Percentiles rank a stretch among this genome's conserved stretches.
phyloP scores from a whole-genome alignment of 1,140 invertebrate genomes.

The Euborellia annulipes region DNA sequence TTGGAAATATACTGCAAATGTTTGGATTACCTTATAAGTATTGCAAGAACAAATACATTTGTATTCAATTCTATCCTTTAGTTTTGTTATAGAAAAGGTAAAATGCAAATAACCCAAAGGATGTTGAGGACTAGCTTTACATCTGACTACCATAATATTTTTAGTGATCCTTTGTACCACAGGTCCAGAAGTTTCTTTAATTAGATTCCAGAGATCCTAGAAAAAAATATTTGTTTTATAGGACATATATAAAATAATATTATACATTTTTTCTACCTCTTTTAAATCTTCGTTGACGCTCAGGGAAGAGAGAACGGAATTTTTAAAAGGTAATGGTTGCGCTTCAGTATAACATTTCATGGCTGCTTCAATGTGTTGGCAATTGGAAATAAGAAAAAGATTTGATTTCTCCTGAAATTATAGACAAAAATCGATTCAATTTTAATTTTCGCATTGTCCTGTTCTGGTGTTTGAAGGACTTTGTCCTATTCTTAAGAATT shows the following conservation, averaged over 20 bases:
- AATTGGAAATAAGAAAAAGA: slow-evolving; percentile 26
- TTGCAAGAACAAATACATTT: slow-evolving; percentile 48
- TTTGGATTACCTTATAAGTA: slow-evolving; percentile 33
- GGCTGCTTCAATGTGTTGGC: slow-evolving; percentile 53
- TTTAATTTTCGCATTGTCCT: too few relatives aligned
- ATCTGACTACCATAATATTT: slow-evolving; percentile 62
- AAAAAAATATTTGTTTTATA: background rate
- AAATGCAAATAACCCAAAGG: slow-evolving; percentile 62
- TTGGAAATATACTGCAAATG: background rate
- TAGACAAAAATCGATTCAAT: too few relatives aligned
- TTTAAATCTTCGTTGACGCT: slow-evolving; percentile 47
- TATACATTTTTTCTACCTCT: slow-evolving; percentile 35
- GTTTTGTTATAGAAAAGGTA: slow-evolving; percentile 39
- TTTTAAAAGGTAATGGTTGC: slow-evolving; percentile 43
- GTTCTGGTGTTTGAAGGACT: too few relatives aligned
- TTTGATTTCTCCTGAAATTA: slow-evolving; percentile 24
- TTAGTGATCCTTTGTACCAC: slow-evolving; percentile 62
- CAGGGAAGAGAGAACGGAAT: slow-evolving; percentile 44
- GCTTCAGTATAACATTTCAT: slow-evolving; percentile 47
- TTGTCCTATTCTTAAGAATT: too few relatives aligned
- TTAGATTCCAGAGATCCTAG: slow-evolving; percentile 40
- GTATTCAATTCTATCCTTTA: slow-evolving; percentile 36
- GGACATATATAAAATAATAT: background rate
- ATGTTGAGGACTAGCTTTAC: slow-evolving; percentile 48
- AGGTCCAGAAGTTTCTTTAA: slow-evolving; percentile 44